Percentiles rank a stretch among this genome's conserved stretches.
phyloP scores from a whole-genome alignment of 2,888 invertebrate genomes.

The Microdon myrmicae region DNA sequence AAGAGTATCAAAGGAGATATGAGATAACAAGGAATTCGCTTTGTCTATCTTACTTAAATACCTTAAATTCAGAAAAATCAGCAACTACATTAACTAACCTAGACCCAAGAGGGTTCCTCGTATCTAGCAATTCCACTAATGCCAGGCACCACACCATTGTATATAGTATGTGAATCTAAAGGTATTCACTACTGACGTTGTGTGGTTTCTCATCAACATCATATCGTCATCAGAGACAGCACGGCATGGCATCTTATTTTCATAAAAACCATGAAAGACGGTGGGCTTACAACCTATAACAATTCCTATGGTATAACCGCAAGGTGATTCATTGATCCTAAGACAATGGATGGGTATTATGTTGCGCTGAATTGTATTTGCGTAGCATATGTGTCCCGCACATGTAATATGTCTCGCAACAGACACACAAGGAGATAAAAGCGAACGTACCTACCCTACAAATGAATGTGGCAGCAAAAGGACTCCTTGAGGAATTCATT shows the following conservation, averaged over 20 bases:
- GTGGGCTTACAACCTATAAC: conserved; percentile 24
- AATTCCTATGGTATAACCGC: conserved; percentile 11
- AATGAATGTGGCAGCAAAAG: conserved; percentile 7
- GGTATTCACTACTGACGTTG: too few relatives aligned
- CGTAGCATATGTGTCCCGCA: conserved; percentile 27
- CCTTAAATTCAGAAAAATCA: too few relatives aligned
- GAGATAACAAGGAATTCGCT: too few relatives aligned
- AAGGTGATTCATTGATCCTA: conserved; percentile 25
- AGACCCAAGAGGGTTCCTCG: too few relatives aligned
- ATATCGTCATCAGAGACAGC: conserved; percentile 18
- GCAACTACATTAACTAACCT: too few relatives aligned
- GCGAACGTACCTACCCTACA: conserved; percentile 5
- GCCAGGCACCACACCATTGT: too few relatives aligned
- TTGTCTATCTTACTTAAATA: too few relatives aligned
- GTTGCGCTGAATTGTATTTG: conserved; percentile 2
- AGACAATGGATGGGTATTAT: background rate
- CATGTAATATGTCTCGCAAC: conserved; percentile 5
- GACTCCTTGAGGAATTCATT: conserved; percentile 43
- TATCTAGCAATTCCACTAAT: too few relatives aligned
- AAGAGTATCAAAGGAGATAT: too few relatives aligned
- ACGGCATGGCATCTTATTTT: conserved; percentile 22
- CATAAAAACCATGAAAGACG: conserved; percentile 39
- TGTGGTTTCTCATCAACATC: conserved; percentile 23
- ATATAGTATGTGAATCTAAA: too few relatives aligned
- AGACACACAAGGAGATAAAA: background rate